Conservation (phyloP, 2,888 invertebrate genomes). For the Deilephila elpenor region DNA sequence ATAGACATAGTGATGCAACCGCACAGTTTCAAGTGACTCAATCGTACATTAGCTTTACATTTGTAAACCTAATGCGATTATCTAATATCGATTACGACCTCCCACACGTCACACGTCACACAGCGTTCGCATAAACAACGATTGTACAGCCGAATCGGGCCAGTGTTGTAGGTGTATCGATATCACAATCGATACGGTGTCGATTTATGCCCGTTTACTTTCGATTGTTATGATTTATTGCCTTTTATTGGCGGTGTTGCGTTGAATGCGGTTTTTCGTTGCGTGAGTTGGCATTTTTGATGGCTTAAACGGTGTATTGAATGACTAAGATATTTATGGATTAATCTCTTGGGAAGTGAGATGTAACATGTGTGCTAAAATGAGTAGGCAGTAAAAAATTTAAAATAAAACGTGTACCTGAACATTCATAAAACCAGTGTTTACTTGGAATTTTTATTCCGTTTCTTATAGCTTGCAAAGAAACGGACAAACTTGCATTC, state of each 20-base stretch:
- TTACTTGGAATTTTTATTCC: too few relatives aligned
- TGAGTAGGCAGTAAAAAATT: too few relatives aligned
- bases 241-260: constrained; percentile 31
- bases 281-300: neutral
- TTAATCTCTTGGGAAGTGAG: too few relatives aligned
- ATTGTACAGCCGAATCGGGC: constrained; percentile 35
- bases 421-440: too few relatives aligned
- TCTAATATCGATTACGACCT: constrained; percentile 76
- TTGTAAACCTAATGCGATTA: constrained; percentile 75
- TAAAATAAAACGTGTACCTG: too few relatives aligned
- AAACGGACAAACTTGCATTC: too few relatives aligned
- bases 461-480: too few relatives aligned
- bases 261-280: constrained; percentile 15
- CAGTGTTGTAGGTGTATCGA: constrained; percentile 60
- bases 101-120: constrained; percentile 71
- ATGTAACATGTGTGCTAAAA: too few relatives aligned
- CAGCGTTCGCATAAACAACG: constrained; percentile 49
- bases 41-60: constrained; percentile 65
- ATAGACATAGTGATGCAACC: constrained; percentile 50
- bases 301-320: neutral
- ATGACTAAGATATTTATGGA: too few relatives aligned
- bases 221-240: constrained; percentile 51
- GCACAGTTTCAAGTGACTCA: constrained; percentile 61
- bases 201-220: constrained; percentile 56
- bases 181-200: constrained; percentile 54